phyloP scores from a whole-genome alignment of 2,888 invertebrate species.

The Molorchus minor region DNA sequence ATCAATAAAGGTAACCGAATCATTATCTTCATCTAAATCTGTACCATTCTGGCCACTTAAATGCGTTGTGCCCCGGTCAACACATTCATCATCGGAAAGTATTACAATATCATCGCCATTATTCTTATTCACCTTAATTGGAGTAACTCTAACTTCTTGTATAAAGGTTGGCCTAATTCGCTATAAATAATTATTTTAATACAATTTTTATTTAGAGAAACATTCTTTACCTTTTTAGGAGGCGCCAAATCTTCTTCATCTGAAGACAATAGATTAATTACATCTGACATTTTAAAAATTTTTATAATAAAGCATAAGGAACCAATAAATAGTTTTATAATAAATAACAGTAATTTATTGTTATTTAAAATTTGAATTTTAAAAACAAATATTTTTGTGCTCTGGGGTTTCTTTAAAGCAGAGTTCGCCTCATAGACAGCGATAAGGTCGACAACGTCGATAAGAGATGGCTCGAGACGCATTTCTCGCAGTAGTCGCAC shows the following conservation, averaged over 20 bases:
- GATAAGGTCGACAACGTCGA: too few relatives aligned
- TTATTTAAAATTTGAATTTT: too few relatives aligned
- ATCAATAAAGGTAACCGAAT: slow-evolving; percentile 24
- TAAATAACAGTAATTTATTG: too few relatives aligned
- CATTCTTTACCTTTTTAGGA: slow-evolving; percentile 29
- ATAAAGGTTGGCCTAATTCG: slow-evolving; percentile 19
- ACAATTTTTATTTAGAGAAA: not conserved
- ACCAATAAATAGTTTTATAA: not conserved
- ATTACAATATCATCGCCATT: slow-evolving; percentile 16
- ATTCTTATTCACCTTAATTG: slow-evolving; percentile 6
- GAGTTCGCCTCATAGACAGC: too few relatives aligned
- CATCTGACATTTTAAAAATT: slow-evolving; percentile 22
- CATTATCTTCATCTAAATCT: slow-evolving; percentile 29
- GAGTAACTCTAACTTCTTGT: slow-evolving; percentile 18
- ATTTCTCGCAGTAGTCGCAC: too few relatives aligned
- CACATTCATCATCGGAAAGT: slow-evolving; percentile 31
- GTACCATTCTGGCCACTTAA: not conserved
- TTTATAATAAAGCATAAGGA: too few relatives aligned
- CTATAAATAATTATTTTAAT: slow-evolving; percentile 21
- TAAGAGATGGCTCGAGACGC: too few relatives aligned
- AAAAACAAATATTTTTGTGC: not conserved
- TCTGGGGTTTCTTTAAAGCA: not conserved
- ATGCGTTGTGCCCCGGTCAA: not conserved
- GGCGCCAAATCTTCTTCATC: slow-evolving; percentile 33
- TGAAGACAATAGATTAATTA: slow-evolving; percentile 36